Percentiles rank a stretch among this genome's conserved stretches.
Conservation (phyloP, 2,113 vertebrate species). For the Meles meles region DNA sequence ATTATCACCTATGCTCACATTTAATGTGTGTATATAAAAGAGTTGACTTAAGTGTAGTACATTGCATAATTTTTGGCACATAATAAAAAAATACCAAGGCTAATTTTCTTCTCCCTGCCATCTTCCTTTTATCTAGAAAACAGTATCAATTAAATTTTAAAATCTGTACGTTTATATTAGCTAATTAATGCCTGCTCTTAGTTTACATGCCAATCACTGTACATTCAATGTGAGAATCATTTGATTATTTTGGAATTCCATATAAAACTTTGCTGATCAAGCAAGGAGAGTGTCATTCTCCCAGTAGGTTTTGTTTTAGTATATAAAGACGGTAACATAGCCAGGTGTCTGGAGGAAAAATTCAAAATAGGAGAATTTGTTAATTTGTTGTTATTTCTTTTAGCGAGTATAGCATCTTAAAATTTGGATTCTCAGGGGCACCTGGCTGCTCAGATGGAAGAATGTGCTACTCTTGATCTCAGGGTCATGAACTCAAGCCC, state of each 20-base stretch:
- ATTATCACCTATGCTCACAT: not conserved
- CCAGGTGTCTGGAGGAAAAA: not conserved
- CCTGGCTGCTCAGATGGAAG: not conserved
- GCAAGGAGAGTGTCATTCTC: not conserved
- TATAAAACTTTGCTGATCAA: slow-evolving; percentile 12
- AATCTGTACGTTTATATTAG: not conserved
- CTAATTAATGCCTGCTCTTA: not conserved
- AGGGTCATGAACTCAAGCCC: not conserved
- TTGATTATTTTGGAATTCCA: not conserved
- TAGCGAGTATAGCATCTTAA: not conserved
- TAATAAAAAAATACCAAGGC: not conserved
- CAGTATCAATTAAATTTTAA: not conserved
- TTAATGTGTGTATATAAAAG: not conserved
- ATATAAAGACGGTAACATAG: not conserved
- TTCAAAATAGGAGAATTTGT: not conserved
- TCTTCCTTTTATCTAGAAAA: not conserved
- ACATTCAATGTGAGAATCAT: not conserved
- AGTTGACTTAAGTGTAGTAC: not conserved
- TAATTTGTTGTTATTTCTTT: not conserved
- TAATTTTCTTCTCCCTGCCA: not conserved
- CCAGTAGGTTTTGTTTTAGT: not conserved
- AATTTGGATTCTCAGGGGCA: not conserved
- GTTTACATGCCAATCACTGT: not conserved
- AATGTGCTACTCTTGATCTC: not conserved
- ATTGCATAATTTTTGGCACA: not conserved